Evolutionary conservation across 2,888 invertebrate species (phyloP), one percentile per base, ranked within the genome.

Genomic region (Lacanobia wlatinum): DNA sequence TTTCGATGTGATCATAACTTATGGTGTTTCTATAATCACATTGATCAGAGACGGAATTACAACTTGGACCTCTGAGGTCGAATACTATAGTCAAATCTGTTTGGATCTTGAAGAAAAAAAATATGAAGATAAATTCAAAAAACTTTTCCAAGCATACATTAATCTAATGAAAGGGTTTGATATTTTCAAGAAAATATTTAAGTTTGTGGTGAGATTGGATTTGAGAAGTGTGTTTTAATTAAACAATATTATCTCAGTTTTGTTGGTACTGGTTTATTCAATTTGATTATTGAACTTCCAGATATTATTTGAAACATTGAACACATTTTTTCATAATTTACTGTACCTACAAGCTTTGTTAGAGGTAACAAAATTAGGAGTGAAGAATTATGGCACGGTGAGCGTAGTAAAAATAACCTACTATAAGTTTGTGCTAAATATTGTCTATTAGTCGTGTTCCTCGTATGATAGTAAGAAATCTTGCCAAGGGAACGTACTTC

Each of bases 161-260:
- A 16, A 55, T 56, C 61, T 80, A n/a, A 64, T 74, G 63, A 46
- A 78, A 46, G 67, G 80, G 0, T 78, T 75, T 23, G 50, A 68
- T n/a, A 43, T 75, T 40, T 80, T 34, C n/a, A 80, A 74, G 18
- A 67, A 60, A 10, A 46, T 80, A 50, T 78, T 80, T 46, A 53
- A 75, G n/a, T 68, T 38, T 50, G 16, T 28, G 55, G 77, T 78
- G 68, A 67, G 63, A 10, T 3, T 12, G 1, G 12, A 34, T 63
- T 34, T 40, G 8, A 10, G 18, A 48, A 10, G 9, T 40, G 40
- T 48, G 1, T 58, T 28, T 40, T 3, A 16, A 16, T 28, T 21
- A 18, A 43, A 1, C 18, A 18, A 9, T 43, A 3, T 56, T 34
- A 7, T 28, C 8, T 55, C 16, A 4, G 0, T 28, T 18, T 40